These are phyloP conservation scores for Microctonus hyperodae DNA, from an alignment of 2,888 invertebrate species.

Conservation along the genomic window DNA sequence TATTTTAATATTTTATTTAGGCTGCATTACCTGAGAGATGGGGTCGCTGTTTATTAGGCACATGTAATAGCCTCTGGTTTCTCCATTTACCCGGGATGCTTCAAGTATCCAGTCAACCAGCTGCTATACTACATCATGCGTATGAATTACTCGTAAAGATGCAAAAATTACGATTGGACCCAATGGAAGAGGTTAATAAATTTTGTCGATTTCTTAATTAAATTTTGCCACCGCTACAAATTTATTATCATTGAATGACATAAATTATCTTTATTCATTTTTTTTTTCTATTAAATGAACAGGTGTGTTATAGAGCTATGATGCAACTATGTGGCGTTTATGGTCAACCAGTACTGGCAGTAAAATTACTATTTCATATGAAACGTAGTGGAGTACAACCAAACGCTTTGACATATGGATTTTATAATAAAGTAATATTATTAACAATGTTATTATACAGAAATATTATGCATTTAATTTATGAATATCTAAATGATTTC, in stretches of 20 bases:
- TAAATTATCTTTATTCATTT: background rate
- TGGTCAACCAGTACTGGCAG: constrained; percentile 92
- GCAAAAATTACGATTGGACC: constrained; percentile 80
- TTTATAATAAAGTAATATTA: constrained; percentile 68
- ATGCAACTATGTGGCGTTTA: constrained; percentile 98
- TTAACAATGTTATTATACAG: background rate
- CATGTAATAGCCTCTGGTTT: constrained; percentile 95
- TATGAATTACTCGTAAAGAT: constrained; percentile 89
- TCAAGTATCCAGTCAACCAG: constrained; percentile 66
- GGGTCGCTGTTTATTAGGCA: constrained; percentile 88
- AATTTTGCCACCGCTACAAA: background rate
- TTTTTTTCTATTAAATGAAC: too few relatives aligned
- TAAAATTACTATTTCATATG: constrained; percentile 90
- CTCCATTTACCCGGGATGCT: constrained; percentile 91
- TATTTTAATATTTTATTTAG: constrained; percentile 50
- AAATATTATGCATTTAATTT: too few relatives aligned
- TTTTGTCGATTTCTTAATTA: constrained; percentile 5
- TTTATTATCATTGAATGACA: background rate
- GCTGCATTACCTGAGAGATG: constrained; percentile 82
- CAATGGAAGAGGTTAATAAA: constrained; percentile 83
- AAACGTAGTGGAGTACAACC: constrained; percentile 92
- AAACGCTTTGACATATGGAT: constrained; percentile 97
- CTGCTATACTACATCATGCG: constrained; percentile 66
- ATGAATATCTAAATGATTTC: too few relatives aligned
- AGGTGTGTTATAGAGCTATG: constrained; percentile 97